phyloP scores from a whole-genome alignment of 2,888 invertebrate genomes.

The Podabrus alpinus region DNA sequence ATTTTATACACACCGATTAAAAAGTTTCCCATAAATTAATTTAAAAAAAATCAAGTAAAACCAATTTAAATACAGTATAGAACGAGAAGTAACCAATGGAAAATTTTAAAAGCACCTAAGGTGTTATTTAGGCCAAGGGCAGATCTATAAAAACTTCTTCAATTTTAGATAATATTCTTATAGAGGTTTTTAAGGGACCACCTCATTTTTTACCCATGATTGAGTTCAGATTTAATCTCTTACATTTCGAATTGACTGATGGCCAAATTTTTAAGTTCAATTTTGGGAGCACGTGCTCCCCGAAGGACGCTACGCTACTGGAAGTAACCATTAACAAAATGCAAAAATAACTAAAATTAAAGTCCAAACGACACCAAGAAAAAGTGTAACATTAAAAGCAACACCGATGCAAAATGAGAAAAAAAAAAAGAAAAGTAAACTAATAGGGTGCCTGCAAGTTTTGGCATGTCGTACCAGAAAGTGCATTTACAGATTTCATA shows the following conservation, averaged over 20 bases:
- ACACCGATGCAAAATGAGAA: conserved; percentile 18
- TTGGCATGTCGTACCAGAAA: conserved; percentile 99
- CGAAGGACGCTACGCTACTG: not conserved
- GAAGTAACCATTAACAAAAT: not conserved
- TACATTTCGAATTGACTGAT: too few species aligned
- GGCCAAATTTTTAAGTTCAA: too few species aligned
- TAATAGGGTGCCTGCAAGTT: conserved; percentile 58
- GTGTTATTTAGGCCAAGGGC: not conserved
- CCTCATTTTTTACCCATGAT: too few species aligned
- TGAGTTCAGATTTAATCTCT: too few species aligned
- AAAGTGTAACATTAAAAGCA: conserved; percentile 4
- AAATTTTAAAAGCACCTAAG: not conserved
- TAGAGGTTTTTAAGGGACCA: too few species aligned
- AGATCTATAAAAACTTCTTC: not conserved
- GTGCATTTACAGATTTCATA: conserved; percentile 91
- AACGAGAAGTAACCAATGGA: not conserved
- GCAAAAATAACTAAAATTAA: not conserved
- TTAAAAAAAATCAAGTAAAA: not conserved
- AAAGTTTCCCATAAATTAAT: not conserved
- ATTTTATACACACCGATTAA: not conserved
- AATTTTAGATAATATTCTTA: too few species aligned
- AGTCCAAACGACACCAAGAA: not conserved
- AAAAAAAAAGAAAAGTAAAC: conserved; percentile 33
- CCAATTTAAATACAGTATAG: not conserved
- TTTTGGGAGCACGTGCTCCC: too few species aligned